Conservation (phyloP, 1,140 invertebrate genomes). For the Ganaspis sp. region DNA sequence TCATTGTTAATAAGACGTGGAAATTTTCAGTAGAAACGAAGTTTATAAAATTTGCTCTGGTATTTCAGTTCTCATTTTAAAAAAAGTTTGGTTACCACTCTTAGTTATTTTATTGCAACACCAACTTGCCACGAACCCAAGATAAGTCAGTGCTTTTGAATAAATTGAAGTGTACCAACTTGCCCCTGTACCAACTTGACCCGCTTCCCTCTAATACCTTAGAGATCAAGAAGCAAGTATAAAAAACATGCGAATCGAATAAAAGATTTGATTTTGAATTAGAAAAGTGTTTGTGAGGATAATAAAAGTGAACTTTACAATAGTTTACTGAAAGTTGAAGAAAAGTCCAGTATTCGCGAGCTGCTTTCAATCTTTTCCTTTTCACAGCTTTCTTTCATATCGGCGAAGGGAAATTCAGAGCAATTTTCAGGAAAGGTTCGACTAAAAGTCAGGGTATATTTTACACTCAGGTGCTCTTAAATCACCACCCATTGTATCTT, state of each 20-base stretch:
- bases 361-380: slow-evolving; percentile 22
- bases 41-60: too few species aligned
- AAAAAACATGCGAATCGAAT: slow-evolving; percentile 31
- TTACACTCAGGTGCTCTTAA: slow-evolving; percentile 25
- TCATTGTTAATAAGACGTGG: too few species aligned
- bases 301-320: slow-evolving; percentile 29
- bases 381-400: slow-evolving; percentile 29
- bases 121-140: too few species aligned
- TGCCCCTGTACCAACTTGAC: too few species aligned
- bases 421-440: slow-evolving; percentile 12
- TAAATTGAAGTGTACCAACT: too few species aligned
- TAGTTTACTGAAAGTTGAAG: slow-evolving; percentile 16
- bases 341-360: not conserved
- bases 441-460: slow-evolving; percentile 31
- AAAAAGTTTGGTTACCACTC: too few species aligned
- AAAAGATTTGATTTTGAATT: slow-evolving; percentile 38
- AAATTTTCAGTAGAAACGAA: too few species aligned
- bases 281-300: not conserved
- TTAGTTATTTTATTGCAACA: too few species aligned
- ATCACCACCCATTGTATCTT: slow-evolving; percentile 28
- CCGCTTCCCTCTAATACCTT: too few species aligned
- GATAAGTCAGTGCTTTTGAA: too few species aligned
- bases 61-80: too few species aligned
- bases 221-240: too few species aligned
- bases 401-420: not conserved